Conservation (phyloP, 2,113 vertebrate genomes). For the Kryptolebias marmoratus region DNA sequence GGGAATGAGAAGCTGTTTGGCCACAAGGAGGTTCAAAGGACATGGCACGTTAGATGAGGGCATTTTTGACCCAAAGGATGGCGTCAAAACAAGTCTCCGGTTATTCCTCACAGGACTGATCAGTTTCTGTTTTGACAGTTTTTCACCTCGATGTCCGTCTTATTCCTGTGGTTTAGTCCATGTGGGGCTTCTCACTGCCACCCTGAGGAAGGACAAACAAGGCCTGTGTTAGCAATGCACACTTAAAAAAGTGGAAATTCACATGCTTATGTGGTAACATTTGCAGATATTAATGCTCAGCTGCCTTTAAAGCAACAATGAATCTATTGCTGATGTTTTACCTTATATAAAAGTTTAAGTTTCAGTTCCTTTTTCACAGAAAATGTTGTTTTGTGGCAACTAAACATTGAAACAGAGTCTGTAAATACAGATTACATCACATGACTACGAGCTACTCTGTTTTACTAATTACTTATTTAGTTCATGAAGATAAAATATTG, state of each 20-base stretch:
- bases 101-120: constrained; percentile 29
- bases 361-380: no score
- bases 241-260: background rate
- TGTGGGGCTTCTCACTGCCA: constrained; percentile 89
- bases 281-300: no score
- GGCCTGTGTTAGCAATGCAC: background rate
- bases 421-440: no score
- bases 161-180: constrained; percentile 74
- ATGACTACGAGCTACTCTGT: no score
- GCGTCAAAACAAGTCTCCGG: constrained; percentile 46
- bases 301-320: no score
- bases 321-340: no score
- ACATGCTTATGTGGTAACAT: no score
- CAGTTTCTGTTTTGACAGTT: constrained; percentile 44
- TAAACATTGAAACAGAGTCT: no score
- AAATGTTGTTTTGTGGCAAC: no score
- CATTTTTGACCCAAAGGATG: constrained; percentile 44
- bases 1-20: constrained; percentile 51
- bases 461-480: no score
- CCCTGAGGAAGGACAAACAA: constrained; percentile 77
- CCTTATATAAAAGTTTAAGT: no score
- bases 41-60: constrained; percentile 69
- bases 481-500: no score
- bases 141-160: constrained; percentile 18
- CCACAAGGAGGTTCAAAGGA: constrained; percentile 55